Conservation (phyloP, 2,113 vertebrate genomes). For the Protobothrops flavoviridis region DNA sequence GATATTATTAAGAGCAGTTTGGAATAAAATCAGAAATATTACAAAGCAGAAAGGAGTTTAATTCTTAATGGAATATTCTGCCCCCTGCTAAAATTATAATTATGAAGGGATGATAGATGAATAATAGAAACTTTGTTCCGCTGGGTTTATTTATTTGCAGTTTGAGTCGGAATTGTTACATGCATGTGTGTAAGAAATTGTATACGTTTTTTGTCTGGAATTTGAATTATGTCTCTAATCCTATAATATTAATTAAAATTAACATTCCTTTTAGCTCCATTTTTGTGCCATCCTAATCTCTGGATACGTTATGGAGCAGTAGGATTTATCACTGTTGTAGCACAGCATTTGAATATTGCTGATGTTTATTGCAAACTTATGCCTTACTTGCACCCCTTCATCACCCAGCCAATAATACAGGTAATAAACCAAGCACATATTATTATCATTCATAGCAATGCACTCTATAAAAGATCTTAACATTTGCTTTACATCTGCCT, state of each 20-base stretch:
- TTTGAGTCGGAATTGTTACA: neutral
- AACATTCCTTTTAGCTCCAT: conserved; percentile 77
- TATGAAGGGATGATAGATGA: neutral
- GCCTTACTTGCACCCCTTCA: conserved; percentile 92
- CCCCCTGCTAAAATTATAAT: neutral
- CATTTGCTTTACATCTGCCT: neutral
- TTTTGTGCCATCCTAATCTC: conserved; percentile 94
- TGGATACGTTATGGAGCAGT: conserved; percentile 97
- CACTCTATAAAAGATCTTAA: neutral
- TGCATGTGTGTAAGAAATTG: neutral
- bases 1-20: neutral
- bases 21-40: neutral
- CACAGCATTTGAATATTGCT: conserved; percentile 91
- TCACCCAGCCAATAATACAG: conserved; percentile 97
- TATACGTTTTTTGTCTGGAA: neutral
- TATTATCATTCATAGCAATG: neutral
- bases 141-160: neutral
- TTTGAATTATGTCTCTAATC: neutral
- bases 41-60: neutral
- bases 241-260: neutral
- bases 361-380: conserved; percentile 98
- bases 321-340: conserved; percentile 96
- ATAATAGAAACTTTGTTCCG: neutral
- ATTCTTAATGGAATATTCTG: neutral
- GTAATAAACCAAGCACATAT: conserved; percentile 60